Evolutionary conservation across 2,797 vertebrate genomes (phyloP).

Genomic region (Lindbergichthys nudifrons): DNA sequence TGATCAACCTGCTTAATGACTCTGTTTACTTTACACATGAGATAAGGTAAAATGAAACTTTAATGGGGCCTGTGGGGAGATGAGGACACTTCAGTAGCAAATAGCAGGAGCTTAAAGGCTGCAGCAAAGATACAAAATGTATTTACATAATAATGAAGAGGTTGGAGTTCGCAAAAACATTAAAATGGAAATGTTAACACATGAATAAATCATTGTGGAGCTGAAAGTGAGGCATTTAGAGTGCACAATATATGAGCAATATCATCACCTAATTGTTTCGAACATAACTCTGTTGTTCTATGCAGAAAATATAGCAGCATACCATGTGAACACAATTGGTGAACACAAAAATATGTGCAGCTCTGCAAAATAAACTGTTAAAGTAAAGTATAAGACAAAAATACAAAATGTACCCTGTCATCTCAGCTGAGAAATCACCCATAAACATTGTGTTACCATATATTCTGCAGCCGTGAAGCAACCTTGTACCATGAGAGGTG

Average conservation of each 20-base stretch:
- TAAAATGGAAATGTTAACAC: neutral
- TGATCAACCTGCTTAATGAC: slow-evolving; percentile 79
- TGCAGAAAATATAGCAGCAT: neutral
- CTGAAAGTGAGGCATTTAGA: slow-evolving; percentile 4
- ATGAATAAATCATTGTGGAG: neutral
- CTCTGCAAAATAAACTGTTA: neutral
- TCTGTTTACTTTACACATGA: slow-evolving; percentile 71
- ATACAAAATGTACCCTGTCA: slow-evolving; percentile 1
- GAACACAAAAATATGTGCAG: neutral
- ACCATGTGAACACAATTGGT: neutral
- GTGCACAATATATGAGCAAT: neutral
- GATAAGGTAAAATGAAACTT: slow-evolving; percentile 62
- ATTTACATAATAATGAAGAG: neutral
- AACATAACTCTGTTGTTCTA: neutral
- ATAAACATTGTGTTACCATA: neutral
- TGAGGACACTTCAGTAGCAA: slow-evolving; percentile 8
- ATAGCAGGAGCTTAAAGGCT: no score
- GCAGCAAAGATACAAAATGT: neutral
- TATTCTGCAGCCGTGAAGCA: slow-evolving; percentile 29
- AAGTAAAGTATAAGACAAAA: neutral
- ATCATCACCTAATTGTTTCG: neutral
- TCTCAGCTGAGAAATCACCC: neutral
- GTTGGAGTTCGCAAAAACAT: neutral
- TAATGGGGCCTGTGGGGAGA: slow-evolving; percentile 56
- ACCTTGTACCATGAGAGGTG: slow-evolving; percentile 28